A percentile compares a stretch with the other conserved stretches of the same genome.
phyloP scores from a whole-genome alignment of 2,113 vertebrate genomes.

The Mormyrus iriodes region DNA sequence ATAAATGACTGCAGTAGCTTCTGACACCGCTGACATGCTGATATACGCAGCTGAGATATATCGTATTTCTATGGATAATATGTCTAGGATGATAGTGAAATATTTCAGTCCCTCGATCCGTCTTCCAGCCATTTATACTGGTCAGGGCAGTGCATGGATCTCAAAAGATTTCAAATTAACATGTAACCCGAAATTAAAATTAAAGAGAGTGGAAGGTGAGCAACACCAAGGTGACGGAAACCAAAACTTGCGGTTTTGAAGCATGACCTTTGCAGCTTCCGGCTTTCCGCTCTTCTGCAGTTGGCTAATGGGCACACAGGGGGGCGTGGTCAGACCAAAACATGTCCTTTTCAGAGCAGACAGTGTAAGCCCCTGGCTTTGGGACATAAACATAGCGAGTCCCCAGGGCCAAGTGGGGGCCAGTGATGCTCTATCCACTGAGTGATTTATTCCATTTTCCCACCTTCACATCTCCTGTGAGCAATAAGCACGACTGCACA shows the following conservation, averaged over 20 bases:
- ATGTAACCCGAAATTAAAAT: neutral
- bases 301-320: neutral
- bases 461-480: neutral
- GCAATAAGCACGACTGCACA: neutral
- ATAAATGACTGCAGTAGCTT: neutral
- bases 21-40: neutral
- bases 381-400: neutral
- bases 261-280: neutral
- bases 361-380: neutral
- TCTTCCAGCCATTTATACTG: neutral
- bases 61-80: neutral
- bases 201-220: neutral
- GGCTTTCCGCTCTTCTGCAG: neutral
- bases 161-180: neutral
- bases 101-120: neutral
- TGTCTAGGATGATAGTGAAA: neutral
- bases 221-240: neutral
- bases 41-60: neutral
- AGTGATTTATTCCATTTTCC: constrained; percentile 4
- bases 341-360: neutral
- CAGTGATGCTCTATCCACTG: neutral
- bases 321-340: neutral
- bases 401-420: neutral
- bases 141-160: neutral
- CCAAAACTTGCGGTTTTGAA: neutral